Conservation (phyloP, 2,113 vertebrate species). For the Gracilinanus agilis region DNA sequence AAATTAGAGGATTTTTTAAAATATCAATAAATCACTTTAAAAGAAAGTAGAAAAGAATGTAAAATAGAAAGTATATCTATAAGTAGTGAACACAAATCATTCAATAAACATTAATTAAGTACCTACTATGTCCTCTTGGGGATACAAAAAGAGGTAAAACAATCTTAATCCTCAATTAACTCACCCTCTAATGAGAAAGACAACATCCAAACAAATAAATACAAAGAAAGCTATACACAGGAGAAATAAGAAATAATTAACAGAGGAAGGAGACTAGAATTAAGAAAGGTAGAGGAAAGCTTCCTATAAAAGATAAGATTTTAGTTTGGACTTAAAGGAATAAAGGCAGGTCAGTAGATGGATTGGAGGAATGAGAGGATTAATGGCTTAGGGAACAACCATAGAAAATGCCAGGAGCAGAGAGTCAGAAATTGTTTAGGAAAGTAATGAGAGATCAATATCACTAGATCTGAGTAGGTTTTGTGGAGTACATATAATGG, state of each 20-base stretch:
- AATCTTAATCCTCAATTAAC: background rate
- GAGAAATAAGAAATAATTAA: background rate
- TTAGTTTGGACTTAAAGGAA: background rate
- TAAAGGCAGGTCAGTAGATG: background rate
- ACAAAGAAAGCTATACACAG: background rate
- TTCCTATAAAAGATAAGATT: background rate
- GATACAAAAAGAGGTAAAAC: background rate
- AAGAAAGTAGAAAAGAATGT: background rate
- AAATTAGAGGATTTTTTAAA: background rate
- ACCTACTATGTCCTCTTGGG: fast-evolving
- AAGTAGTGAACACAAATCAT: background rate
- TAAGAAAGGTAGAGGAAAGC: background rate
- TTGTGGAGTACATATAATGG: background rate
- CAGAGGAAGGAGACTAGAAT: background rate
- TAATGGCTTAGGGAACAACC: background rate
- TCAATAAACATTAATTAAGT: background rate
- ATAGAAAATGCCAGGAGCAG: background rate
- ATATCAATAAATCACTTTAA: background rate
- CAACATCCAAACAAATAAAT: background rate
- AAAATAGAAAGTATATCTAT: background rate
- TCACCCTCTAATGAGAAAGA: background rate
- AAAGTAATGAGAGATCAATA: background rate
- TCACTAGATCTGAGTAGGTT: background rate
- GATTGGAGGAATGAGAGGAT: background rate
- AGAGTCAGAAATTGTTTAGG: background rate